Evolutionary conservation across 92 coral and sea anemone species (phyloP), one percentile per base, ranked within the genome.

Genomic region (Porites evermanni): DNA sequence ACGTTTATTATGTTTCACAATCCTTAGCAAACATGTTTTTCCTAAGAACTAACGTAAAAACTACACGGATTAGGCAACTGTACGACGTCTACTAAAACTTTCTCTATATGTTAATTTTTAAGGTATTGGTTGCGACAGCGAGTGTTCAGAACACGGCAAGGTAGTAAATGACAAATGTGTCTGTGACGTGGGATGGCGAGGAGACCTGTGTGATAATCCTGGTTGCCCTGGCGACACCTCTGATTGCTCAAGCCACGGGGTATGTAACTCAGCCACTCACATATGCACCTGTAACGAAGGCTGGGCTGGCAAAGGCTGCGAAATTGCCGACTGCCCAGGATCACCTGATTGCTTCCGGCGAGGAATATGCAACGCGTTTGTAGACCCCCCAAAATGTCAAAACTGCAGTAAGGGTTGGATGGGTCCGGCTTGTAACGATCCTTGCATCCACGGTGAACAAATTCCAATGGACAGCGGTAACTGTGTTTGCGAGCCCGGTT

Each of bases 401-500:
- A 91, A 94, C 74, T 97, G 99, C 75, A 23, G 77, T 61, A 51
- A 75, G 58, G 98, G 95, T 7, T 97, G 98, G 95, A 97, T 97
- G 99, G 99, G 99, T 20, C 94, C 98, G 6, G 97, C 95, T 0
- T 97, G 99, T 66, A 88, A 82, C 71, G 97, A 97, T 58, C 98
- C 98, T 38, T 97, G 99, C 80, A 63, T 77, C 17, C 97, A 91
- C 79, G 99, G 99, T 16, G 80, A 80, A 24, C 99, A 97, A 84
- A 60, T 80, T 53, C 99, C 99, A 7, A 97, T 97, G 99, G 98
- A 97, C 93, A 97, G 99, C 73, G 97, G 94, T 59, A 93, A 79
- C 84, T 97, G 99, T 72, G 92, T 86, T 58, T 97, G 99, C 79
- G 92, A 97, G 53, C 92, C 95, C 23, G 99, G 98, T 0, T 97